Conservation (phyloP, 2,113 vertebrate species). For the Acinonyx jubatus region DNA sequence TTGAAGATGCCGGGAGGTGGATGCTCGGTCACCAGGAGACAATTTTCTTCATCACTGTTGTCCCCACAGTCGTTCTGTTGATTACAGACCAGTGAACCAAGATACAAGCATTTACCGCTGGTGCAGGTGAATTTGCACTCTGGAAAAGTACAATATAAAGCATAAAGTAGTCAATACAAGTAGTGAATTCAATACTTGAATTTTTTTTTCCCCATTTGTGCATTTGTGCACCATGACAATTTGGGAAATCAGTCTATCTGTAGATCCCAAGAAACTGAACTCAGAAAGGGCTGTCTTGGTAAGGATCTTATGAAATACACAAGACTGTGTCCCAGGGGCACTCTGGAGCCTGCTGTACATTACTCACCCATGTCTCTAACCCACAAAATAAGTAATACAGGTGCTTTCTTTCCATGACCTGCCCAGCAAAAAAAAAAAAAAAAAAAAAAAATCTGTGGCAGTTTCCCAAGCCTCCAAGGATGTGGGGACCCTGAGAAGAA, state of each 20-base stretch:
- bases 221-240: not conserved
- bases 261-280: not conserved
- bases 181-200: too few species aligned
- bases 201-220: not conserved
- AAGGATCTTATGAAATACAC: not conserved
- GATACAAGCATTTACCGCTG: conserved; percentile 97
- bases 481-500: not conserved
- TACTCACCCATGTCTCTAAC: not conserved
- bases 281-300: not conserved
- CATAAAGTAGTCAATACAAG: not conserved
- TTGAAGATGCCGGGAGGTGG: conserved; percentile 95
- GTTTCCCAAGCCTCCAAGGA: not conserved
- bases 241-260: not conserved
- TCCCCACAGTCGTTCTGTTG: conserved; percentile 98
- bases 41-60: conserved; percentile 98
- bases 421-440: not conserved
- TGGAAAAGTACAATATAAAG: conserved; percentile 82
- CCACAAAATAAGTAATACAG: not conserved
- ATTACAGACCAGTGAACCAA: conserved; percentile 97
- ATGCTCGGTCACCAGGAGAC: conserved; percentile 95
- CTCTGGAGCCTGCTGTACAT: not conserved
- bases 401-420: not conserved
- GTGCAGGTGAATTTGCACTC: conserved; percentile 99
- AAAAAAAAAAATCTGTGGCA: not conserved
- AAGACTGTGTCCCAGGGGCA: too few species aligned